phyloP scores from a whole-genome alignment of 2,113 vertebrate genomes.

The Ciconia boyciana region DNA sequence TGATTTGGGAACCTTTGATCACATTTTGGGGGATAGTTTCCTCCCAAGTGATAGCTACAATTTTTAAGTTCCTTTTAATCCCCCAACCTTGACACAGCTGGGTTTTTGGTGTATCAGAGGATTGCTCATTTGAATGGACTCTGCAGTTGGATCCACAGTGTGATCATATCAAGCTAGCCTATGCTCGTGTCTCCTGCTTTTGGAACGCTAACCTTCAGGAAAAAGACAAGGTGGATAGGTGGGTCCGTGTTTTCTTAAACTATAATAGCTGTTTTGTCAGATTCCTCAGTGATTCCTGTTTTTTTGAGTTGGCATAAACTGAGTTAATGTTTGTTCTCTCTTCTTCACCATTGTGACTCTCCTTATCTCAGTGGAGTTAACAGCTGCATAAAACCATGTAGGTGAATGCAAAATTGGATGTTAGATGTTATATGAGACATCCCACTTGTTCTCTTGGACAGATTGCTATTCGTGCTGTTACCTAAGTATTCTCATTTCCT shows the following conservation, averaged over 20 bases:
- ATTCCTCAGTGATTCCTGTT: not conserved
- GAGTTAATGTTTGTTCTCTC: not conserved
- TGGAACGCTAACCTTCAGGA: not conserved
- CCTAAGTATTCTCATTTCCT: not conserved
- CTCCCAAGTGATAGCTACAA: not conserved
- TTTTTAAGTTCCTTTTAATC: not conserved
- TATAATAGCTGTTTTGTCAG: not conserved
- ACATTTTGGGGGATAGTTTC: not conserved
- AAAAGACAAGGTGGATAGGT: not conserved
- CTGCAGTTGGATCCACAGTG: not conserved
- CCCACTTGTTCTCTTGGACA: not conserved
- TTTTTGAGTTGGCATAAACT: not conserved
- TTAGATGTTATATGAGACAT: not conserved
- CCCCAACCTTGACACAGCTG: not conserved
- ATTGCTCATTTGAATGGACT: not conserved
- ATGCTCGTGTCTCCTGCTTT: not conserved
- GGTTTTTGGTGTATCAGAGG: not conserved
- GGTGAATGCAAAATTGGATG: slow-evolving; percentile 11
- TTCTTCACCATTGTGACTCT: not conserved
- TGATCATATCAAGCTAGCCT: not conserved
- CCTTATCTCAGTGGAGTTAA: not conserved
- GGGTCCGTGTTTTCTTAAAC: not conserved
- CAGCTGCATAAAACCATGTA: not conserved
- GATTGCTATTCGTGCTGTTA: not conserved
- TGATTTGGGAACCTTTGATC: not conserved